Evolutionary conservation across 2,113 vertebrate species (phyloP).

Genomic region (Neofelis nebulosa): DNA sequence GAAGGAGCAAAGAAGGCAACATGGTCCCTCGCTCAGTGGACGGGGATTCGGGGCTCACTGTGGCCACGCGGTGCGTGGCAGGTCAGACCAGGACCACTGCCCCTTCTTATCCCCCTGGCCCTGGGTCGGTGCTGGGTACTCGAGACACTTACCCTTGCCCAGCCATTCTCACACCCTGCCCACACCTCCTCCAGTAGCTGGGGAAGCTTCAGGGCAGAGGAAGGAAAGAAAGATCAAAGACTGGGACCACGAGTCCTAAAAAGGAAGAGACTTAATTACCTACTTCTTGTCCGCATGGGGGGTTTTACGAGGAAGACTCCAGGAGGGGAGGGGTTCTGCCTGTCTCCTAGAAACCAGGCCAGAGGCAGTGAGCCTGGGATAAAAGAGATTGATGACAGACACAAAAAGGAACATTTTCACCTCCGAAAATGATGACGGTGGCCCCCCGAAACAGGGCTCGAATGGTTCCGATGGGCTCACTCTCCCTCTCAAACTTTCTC

Average conservation of each 20-base stretch:
- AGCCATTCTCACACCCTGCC: background rate
- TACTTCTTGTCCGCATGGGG: background rate
- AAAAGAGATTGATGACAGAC: conserved; percentile 28
- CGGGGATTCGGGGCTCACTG: fast-evolving
- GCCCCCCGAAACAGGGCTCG: background rate
- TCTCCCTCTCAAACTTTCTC: background rate
- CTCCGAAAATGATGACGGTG: background rate
- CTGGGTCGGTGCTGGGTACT: background rate
- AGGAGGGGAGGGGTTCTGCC: background rate
- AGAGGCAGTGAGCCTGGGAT: conserved; percentile 16
- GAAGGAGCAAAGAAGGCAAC: background rate
- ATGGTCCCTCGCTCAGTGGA: fast-evolving
- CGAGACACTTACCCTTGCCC: background rate
- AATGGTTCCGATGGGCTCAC: background rate
- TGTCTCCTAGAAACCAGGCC: conserved; percentile 61
- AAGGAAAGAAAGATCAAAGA: conserved; percentile 71
- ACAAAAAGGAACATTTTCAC: background rate
- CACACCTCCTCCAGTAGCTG: background rate
- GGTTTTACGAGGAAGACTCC: conserved; percentile 47
- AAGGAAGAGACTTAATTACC: conserved; percentile 63
- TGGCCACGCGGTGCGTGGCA: background rate
- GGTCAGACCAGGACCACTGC: background rate
- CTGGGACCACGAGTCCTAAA: background rate
- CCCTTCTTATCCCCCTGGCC: background rate
- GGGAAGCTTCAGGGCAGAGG: conserved; percentile 14